Percentiles rank a stretch among this genome's conserved stretches.
phyloP scores from a whole-genome alignment of 2,797 vertebrate species.

The Sebastes matsubarae region DNA sequence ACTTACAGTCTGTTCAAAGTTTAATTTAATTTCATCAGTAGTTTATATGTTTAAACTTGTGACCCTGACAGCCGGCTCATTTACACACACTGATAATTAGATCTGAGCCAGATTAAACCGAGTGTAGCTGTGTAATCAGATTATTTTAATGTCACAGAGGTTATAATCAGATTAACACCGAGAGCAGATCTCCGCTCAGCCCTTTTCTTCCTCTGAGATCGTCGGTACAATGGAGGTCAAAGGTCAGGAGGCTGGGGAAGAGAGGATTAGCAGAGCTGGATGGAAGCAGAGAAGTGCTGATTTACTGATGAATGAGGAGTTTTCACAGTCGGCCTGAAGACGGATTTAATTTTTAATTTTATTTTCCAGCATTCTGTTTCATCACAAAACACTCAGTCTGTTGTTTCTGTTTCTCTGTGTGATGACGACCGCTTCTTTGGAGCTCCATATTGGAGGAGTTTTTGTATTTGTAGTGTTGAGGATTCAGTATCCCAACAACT shows the following conservation, averaged over 20 bases:
- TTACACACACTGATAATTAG: slow-evolving; percentile 34
- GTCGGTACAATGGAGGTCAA: slow-evolving; percentile 15
- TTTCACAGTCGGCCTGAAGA: not conserved
- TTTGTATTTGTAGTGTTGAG: not conserved
- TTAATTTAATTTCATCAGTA: slow-evolving; percentile 64
- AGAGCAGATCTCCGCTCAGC: not conserved
- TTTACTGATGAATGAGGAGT: not conserved
- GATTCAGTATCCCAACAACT: not conserved
- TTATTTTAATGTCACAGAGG: slow-evolving; percentile 49
- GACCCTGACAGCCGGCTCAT: slow-evolving; percentile 43
- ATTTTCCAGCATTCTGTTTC: not conserved
- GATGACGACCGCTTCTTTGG: too few relatives aligned
- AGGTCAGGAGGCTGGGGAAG: slow-evolving; percentile 22
- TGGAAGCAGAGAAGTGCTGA: not conserved
- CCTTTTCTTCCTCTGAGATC: slow-evolving; percentile 14
- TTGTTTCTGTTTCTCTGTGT: not conserved
- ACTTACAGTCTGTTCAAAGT: slow-evolving; percentile 44
- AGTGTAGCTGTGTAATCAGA: slow-evolving; percentile 53
- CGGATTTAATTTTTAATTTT: not conserved
- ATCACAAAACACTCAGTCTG: not conserved
- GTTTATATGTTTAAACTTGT: slow-evolving; percentile 44
- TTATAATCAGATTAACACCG: slow-evolving; percentile 57
- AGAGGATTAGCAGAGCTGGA: slow-evolving; percentile 6
- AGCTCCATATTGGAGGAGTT: not conserved
- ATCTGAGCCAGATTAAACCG: slow-evolving; percentile 55